Percentiles rank a stretch among this genome's conserved stretches.
These are phyloP conservation scores for Corythoichthys intestinalis DNA, from an alignment of 2,113 vertebrate species.

Conservation along the genomic window DNA sequence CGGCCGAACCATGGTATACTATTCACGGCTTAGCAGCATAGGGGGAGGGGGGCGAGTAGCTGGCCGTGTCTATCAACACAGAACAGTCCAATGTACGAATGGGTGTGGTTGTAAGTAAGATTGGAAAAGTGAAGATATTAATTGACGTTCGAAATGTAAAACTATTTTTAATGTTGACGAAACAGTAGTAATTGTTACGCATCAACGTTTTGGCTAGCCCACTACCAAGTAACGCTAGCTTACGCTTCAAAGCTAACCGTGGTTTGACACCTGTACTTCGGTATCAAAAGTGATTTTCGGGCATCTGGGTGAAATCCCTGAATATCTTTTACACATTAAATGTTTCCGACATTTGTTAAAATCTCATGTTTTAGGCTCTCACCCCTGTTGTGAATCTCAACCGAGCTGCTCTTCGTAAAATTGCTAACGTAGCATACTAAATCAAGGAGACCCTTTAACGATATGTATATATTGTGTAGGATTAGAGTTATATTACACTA, in stretches of 20 bases:
- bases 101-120: slow-evolving; percentile 59
- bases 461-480: neutral
- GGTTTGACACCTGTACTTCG: slow-evolving; percentile 3
- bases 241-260: slow-evolving; percentile 41
- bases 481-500: neutral
- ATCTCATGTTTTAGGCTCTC: neutral
- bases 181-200: slow-evolving; percentile 4
- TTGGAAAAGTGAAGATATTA: neutral
- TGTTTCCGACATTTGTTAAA: too few species aligned
- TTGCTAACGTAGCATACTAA: neutral
- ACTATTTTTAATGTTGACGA: neutral
- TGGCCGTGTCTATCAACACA: slow-evolving; percentile 49
- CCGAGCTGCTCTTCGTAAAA: slow-evolving; percentile 1
- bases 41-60: slow-evolving; percentile 55
- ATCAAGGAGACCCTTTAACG: too few species aligned
- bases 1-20: slow-evolving; percentile 60
- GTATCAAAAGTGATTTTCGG: neutral
- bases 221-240: slow-evolving; percentile 34
- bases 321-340: neutral
- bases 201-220: slow-evolving; percentile 20
- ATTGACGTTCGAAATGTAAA: neutral
- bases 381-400: neutral
- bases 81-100: slow-evolving; percentile 44
- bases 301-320: neutral
- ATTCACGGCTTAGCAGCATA: slow-evolving; percentile 64